Conservation (phyloP, 2,797 vertebrate species). For the Otus scops region DNA sequence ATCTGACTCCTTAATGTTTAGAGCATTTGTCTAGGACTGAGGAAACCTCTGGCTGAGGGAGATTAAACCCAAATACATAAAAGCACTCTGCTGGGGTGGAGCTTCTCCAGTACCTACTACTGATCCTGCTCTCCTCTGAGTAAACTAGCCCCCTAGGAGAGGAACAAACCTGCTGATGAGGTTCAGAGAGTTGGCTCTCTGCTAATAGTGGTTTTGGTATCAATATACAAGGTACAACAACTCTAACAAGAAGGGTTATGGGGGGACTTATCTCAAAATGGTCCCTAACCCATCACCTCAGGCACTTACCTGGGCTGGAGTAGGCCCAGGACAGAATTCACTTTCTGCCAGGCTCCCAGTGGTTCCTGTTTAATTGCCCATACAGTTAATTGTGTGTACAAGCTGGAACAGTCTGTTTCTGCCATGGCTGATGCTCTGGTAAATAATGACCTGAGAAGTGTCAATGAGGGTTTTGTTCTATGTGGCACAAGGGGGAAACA, state of each 20-base stretch:
- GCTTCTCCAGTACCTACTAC: background rate
- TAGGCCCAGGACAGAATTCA: background rate
- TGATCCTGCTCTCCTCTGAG: background rate
- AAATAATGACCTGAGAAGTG: background rate
- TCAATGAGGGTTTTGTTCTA: background rate
- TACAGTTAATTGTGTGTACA: background rate
- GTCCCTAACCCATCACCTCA: background rate
- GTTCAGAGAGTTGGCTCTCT: background rate
- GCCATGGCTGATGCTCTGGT: background rate
- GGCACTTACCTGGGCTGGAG: background rate
- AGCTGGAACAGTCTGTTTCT: background rate
- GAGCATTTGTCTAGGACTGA: background rate
- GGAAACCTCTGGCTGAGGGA: background rate
- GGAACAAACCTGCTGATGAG: background rate
- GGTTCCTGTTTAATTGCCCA: background rate
- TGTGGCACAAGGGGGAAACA: background rate
- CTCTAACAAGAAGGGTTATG: background rate
- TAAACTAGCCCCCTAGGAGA: background rate
- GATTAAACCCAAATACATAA: background rate
- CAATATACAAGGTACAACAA: background rate
- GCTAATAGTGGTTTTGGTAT: background rate
- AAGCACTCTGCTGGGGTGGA: background rate
- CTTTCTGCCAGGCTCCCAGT: background rate
- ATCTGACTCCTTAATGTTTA: background rate
- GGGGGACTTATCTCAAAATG: background rate